Evolutionary conservation across 2,113 vertebrate genomes (phyloP), one percentile per base, ranked within the genome.

Genomic region (Tricholaema leucomelas): DNA sequence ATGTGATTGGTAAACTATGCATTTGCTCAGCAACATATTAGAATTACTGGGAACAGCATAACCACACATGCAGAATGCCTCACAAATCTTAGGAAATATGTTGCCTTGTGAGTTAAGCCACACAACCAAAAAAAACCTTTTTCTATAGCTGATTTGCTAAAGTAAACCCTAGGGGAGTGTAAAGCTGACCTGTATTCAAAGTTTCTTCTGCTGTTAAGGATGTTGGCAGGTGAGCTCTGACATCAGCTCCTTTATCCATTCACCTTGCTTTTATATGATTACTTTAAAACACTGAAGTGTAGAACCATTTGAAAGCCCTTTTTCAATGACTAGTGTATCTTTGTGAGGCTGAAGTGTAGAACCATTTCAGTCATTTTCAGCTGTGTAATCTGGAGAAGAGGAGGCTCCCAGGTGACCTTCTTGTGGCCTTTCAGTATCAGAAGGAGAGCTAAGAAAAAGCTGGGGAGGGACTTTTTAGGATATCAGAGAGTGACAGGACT

Each of bases 1-100:
- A 93, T 60, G 63, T 85, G 94, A 94, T 71, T 74, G 88, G 91
- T 95, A 97, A 91, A 88, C 88, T 84, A 40, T 35, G 19, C 40
- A 56, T 78, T 93, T 91, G 82, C 15, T 66, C 81, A 80, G 84
- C 81, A 89, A 82, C 60, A 14, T 60, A 82, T 77, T 91, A 91
- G 92, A 95, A 91, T 92, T 77, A 94, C 92, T 89, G 72, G 84
- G 60, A 92, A 55, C 36, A 44, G 42, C 56, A 74, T 65, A 92
- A 92, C 74, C 19, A 44, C 59, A 70, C 67, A 36, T 77, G 52
- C 48, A 89, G 74, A 91, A 71, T 63, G 35, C 27, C 71, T 82
- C 21, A 52, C 2, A 5, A 40, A 61, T 58, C 75, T 82, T 35
- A 23, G 63, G 67, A 81, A 88, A 52, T 25, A 19, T 3, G 24